Base-by-base conservation (phyloP, 1,140 invertebrate genomes). In the Lepidurus arcticus region DNA sequence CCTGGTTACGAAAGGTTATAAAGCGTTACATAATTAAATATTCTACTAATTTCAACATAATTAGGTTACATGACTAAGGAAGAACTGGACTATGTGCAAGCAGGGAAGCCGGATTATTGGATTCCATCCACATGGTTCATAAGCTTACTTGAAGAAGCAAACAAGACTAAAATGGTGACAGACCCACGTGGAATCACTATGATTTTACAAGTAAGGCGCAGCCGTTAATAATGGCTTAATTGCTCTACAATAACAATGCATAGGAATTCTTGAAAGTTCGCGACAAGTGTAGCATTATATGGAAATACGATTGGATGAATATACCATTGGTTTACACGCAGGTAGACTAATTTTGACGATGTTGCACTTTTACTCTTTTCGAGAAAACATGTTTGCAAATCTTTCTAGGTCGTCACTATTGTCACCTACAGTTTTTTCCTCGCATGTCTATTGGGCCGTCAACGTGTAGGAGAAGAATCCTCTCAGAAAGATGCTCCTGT, bases 271-370 rank as follows among this genome's bases (percentile, higher is more conserved):
- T 88, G 81, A 87, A 88, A 77, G 91, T 91, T 82, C 87, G 90
- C 76, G 87, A 87, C 1, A 91, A 91, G 83, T 92, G 90, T 82
- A 90, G 90, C 24, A 83, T 89, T 76, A 85, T 93, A 76, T 92
- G 92, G 88, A 92, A 91, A 80, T 99, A 97, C 85, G 97, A 99
- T 87, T 98, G 95, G 82, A 95, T 98, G 81, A 97, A 94, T 84
- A 95, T 98, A 79, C 97, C 97, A 73, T 89, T 98, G 43, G 96
- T 98, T 78, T 99, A 99, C 85, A 98, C 96, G 76, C 96, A 99
- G 92, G 96, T 96, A n/a, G n/a, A n/a, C n/a, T n/a, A 84, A 47
- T n/a, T 21, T 65, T 65, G 4, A 7, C 53, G 13, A 65, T 21
- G 9, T 65, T 65, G 16, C 45, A 47, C 16, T 11, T 47, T 47